Evolutionary conservation across 2,888 invertebrate species (phyloP), one percentile per base, ranked within the genome.

Genomic region (Cepaea hortensis): DNA sequence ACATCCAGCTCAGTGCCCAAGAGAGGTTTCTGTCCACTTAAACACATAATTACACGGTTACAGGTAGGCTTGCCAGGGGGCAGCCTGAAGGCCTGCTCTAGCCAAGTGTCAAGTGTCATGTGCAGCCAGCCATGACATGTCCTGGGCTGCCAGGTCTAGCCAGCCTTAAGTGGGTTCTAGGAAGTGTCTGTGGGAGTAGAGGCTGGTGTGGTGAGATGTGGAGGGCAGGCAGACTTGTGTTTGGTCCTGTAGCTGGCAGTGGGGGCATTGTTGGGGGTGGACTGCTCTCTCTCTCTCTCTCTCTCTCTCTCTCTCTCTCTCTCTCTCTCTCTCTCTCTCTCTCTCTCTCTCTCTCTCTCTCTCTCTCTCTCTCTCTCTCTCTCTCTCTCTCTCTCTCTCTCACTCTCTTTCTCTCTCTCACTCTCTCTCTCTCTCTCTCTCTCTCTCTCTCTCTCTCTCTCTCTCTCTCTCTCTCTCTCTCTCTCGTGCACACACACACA

Each of bases 301-400:
- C 73, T 73, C 73, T 83, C 73, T 83, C 46, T 82, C 72, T 70
- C 72, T 82, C 18, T 70, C 82, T 50, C 70, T 72, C 46, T 46
- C 70, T 46, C 82, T 82, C 13, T 70, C 82, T 82, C 72, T 18
- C 13, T 13, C 13, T 62, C 62, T 13, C 62, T 62, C 13, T 13
- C 62, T 18, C 62, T 18, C 18, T 9, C 70, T 48, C 13, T 7
- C n/a, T 72, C n/a, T 72, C 18, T 72, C n/a, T 13, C n/a, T 46
- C 48, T 77, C 77, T 7, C 15, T 77, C 20, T 20, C 20, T 20
- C 48, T 46, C 9, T 46, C 77, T 77, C 48, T 20, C 11, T 46
- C 48, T 77, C 11, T 77, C 23, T 77, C 77, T 48, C 20, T 20
- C 20, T 48, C 77, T n/a, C 46, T 35, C 23, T 48, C 77, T 48